Base-by-base conservation (phyloP, 2,797 vertebrate species). In the Poecile montanus region DNA sequence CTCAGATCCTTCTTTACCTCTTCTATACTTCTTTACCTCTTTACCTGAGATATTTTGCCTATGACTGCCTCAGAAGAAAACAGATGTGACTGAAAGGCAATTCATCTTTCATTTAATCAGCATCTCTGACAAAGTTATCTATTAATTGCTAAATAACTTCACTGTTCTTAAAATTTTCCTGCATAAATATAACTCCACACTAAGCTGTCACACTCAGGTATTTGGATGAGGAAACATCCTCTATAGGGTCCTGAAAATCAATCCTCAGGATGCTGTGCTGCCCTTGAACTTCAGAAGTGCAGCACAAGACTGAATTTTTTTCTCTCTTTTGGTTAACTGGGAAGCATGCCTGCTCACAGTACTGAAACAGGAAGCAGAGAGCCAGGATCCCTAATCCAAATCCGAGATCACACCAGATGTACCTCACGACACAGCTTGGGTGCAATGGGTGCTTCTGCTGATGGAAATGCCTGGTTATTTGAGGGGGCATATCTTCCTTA, bases 201-300 rank as follows among this genome's bases (percentile, higher is more conserved):
- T 53, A 68, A 70, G 14, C 13, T 1, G 1, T 20, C 36, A n/a
- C 3, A 11, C 16, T 2, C 25, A 63, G n/a, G 21, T 62, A 48
- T 72, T 62, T 0, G 0, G 15, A 26, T 30, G 19, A 73, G 29
- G 80, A 67, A 26, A 67, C 29, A 63, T 27, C 6, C 20, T 48
- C 65, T 36, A 6, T 2, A 36, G 26, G 4, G 6, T n/a, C 30
- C 53, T 60, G 57, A 81, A 40, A 84, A 78, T 42, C 17, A 45
- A 8, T 30, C 5, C 30, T 66, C 60, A 53, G 38, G 29, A 62
- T 20, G 13, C 6, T 56, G 4, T 30, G 51, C 29, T 68, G 36
- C n/a, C 6, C n/a, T 74, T 5, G 7, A 23, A 32, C 44, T 76
- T 50, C 44, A 44, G 48, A 66, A 47, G 7, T 7, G 42, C 50